Evolutionary conservation across 2,888 invertebrate genomes (phyloP), one percentile per base, ranked within the genome.

Genomic region (Criorhina ranunculi): DNA sequence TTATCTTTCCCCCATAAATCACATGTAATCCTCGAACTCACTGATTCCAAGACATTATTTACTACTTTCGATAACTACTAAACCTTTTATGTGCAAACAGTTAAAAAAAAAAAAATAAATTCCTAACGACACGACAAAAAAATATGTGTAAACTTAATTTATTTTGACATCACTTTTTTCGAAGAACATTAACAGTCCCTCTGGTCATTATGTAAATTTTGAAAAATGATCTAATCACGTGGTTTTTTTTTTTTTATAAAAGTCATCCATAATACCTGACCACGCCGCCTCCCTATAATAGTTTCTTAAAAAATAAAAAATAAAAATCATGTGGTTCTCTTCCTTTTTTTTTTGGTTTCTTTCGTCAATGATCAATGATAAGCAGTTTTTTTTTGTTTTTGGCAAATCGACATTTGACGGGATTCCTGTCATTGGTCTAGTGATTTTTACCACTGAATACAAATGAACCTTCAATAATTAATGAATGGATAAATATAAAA

Each of bases 131-230:
- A n/a, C 29, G 40, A 51, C 6, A n/a, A n/a, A 44, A 33, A 24
- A 11, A 42, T 19, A 31, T 42, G 42, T 60, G 51, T 62, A 51
- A 37, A 55, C 64, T 53, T 62, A 33, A 62, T 53, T 73, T 35
- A 62, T 73, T 73, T 73, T 44, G 53, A 62, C 51, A 62, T 73
- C 73, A 44, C 51, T 33, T 62, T 24, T 73, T 44, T 73, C 42
- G 9, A 12, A 42, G 44, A 62, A 60, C 37, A 37, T 70, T 70
- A 70, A 59, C 37, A 72, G 49, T 51, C 51, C 57, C 66, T 40
- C 57, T 37, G 57, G 67, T 67, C 67, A 76, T 76, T 76, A 76
- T 76, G 67, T 67, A 67, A 76, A 67, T 67, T 76, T 67, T 51
- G 59, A 51, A 51, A 67, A 76, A 76, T 67, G 51, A 76, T 76